A percentile compares a stretch with the other conserved stretches of the same genome.
phyloP scores from a whole-genome alignment of 2,113 vertebrate genomes.

The Semicossyphus pulcher region DNA sequence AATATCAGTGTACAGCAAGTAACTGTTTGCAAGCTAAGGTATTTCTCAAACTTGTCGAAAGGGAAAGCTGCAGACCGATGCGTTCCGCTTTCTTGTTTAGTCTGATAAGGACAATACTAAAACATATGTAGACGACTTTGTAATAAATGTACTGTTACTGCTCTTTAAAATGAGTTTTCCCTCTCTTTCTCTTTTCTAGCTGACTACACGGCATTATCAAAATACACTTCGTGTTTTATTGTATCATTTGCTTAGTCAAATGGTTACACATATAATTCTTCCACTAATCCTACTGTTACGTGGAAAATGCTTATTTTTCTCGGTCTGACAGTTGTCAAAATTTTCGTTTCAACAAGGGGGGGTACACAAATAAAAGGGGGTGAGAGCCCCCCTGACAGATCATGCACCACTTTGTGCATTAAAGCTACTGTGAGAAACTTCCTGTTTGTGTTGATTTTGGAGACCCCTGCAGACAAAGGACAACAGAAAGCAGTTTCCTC shows the following conservation, averaged over 20 bases:
- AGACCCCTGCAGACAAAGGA: no score
- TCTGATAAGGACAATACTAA: neutral
- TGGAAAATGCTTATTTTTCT: neutral
- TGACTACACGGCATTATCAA: neutral
- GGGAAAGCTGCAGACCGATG: neutral
- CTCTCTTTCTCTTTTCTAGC: neutral
- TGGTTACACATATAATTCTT: neutral
- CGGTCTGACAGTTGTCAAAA: neutral
- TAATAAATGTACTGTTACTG: neutral
- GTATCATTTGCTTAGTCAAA: neutral
- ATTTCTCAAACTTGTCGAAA: slow-evolving; percentile 7
- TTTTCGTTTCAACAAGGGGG: no score
- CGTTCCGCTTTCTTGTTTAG: neutral
- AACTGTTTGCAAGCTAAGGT: slow-evolving; percentile 52
- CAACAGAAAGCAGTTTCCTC: no score
- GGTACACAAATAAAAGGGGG: no score
- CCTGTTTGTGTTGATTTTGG: no score
- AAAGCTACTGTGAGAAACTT: no score
- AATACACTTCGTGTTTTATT: neutral
- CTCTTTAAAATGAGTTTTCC: no score
- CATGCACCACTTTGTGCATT: neutral
- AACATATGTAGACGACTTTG: no score
- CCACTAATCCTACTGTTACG: neutral
- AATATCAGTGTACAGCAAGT: neutral
- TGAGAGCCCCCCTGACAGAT: neutral